These are phyloP conservation scores for Monomorium pharaonis DNA, from an alignment of 1,140 invertebrate genomes.

Conservation along the genomic window DNA sequence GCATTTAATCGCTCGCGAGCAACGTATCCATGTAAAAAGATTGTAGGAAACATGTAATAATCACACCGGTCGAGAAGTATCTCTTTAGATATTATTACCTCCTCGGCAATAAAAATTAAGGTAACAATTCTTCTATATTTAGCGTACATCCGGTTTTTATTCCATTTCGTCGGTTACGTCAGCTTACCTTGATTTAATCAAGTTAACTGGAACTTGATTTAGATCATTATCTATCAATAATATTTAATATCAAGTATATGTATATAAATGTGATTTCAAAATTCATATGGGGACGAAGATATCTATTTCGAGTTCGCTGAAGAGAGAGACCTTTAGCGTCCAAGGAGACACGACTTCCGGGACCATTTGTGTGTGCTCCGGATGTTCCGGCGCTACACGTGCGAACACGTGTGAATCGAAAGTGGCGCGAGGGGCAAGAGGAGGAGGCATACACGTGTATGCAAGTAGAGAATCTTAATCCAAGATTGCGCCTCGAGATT, in stretches of 20 bases:
- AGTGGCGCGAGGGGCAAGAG: not conserved
- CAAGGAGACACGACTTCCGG: conserved; percentile 17
- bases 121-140: not conserved
- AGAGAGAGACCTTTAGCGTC: not conserved
- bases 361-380: conserved; percentile 1
- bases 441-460: conserved; percentile 6
- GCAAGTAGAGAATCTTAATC: conserved; percentile 59
- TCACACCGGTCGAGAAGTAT: not conserved
- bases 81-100: not conserved
- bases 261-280: not conserved
- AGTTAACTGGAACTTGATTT: not conserved
- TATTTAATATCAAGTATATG: not conserved
- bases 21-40: not conserved
- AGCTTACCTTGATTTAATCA: not conserved
- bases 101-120: not conserved
- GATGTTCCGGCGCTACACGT: not conserved
- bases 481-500: conserved; percentile 62
- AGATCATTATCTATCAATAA: not conserved
- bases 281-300: not conserved
- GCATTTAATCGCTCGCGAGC: not conserved
- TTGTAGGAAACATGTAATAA: not conserved
- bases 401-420: conserved; percentile 31
- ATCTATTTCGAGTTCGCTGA: not conserved
- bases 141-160: not conserved
- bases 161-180: too few relatives aligned